Conservation (phyloP, 2,888 invertebrate genomes). For the Mamestra brassicae region DNA sequence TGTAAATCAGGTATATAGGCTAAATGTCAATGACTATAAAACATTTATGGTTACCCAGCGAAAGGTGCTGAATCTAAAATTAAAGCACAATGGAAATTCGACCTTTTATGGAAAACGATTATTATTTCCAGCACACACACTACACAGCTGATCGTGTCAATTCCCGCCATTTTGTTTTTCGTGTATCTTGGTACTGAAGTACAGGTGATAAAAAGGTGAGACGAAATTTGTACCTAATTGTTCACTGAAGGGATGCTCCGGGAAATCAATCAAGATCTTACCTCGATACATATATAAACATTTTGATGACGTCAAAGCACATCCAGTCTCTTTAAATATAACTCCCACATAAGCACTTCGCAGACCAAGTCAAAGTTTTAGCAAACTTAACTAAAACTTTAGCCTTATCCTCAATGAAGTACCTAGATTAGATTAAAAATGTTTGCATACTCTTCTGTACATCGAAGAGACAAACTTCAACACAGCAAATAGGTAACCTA, state of each 20-base stretch:
- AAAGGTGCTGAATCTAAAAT: constrained; percentile 16
- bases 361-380: constrained; percentile 13
- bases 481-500: background rate
- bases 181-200: background rate
- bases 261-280: background rate
- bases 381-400: constrained; percentile 26
- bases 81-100: constrained; percentile 11
- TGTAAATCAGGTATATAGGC: constrained; percentile 23
- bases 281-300: background rate
- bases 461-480: constrained; percentile 3
- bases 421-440: constrained; percentile 44
- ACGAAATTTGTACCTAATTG: background rate
- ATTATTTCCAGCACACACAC: background rate
- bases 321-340: background rate
- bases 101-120: constrained; percentile 16
- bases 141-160: background rate
- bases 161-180: background rate
- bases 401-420: constrained; percentile 2
- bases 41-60: background rate
- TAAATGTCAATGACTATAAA: background rate
- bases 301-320: background rate
- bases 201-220: too few relatives aligned
- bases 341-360: background rate
- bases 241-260: background rate
- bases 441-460: constrained; percentile 2